Evolutionary conservation across 2,797 vertebrate genomes (phyloP), one percentile per base, ranked within the genome.

Genomic region (Neostethus bicornis): DNA sequence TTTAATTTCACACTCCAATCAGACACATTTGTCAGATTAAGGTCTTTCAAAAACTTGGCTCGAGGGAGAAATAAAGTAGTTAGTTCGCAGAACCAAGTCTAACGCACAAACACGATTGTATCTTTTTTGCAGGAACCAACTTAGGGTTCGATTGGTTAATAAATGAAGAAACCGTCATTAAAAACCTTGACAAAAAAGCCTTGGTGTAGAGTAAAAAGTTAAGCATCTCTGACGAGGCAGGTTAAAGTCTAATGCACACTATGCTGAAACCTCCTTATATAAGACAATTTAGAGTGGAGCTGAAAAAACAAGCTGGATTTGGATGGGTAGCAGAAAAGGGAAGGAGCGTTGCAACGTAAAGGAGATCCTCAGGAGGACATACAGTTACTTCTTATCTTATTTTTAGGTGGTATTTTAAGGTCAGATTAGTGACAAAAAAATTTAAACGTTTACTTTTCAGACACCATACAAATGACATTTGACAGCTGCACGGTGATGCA

Each of bases 221-320:
- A 66, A 20, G 75, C 52, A 62, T 80, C 53, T 82, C 81, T 76
- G 21, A 54, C 53, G 59, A 58, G 61, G 59, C 35, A 9, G 41
- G 72, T 38, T 68, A 73, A 81, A 79, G 85, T 88, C 81, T 84
- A 75, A 73, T 54, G 79, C 76, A 71, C 80, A 80, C 79, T 80
- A 70, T 60, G 47, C 73, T 81, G 77, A 86, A 87, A 73, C 77
- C 77, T 65, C 67, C 63, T 87, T 84, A 85, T 74, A 69, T 89
- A 85, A 88, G 70, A 59, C 45, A 21, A 56, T 72, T 75, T 77
- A 78, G 80, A n/a, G 66, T 48, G 52, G 61, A 70, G 54, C 24
- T 50, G 60, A 44, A 38, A n/a, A 28, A 44, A 24, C 21, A 52
- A 43, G 37, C 44, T 31, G 51, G 47, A 43, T 46, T 28, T 20